phyloP scores from a whole-genome alignment of 2,797 vertebrate genomes.

The Characodon lateralis region DNA sequence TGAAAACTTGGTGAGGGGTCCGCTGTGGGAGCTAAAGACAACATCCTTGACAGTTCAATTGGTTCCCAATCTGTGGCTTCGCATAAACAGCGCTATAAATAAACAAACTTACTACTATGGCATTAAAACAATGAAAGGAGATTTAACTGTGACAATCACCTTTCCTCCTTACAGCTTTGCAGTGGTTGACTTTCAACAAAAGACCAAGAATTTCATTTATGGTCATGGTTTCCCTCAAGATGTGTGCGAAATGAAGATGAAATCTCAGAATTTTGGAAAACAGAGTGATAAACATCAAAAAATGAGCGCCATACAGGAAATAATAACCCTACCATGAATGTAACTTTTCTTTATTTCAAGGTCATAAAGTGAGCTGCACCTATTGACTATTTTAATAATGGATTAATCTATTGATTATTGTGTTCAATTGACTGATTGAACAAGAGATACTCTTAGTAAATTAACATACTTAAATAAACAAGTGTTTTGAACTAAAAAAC shows the following conservation, averaged over 20 bases:
- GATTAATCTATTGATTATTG: too few species aligned
- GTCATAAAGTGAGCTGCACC: not conserved
- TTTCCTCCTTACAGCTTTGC: not conserved
- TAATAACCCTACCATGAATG: not conserved
- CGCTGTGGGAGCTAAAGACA: slow-evolving; percentile 21
- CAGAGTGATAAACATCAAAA: not conserved
- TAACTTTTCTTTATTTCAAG: not conserved
- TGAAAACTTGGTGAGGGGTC: slow-evolving; percentile 13
- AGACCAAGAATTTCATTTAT: not conserved
- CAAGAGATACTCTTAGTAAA: too few species aligned
- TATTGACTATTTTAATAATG: too few species aligned
- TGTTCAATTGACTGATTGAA: too few species aligned
- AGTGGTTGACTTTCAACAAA: not conserved
- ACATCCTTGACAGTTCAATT: slow-evolving; percentile 41
- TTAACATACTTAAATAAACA: too few species aligned
- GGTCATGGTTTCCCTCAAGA: not conserved
- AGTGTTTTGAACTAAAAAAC: too few species aligned
- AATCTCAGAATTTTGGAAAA: not conserved
- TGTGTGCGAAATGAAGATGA: not conserved
- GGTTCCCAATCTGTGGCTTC: slow-evolving; percentile 21
- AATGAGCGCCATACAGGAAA: not conserved
- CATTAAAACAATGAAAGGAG: not conserved
- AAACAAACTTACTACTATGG: not conserved
- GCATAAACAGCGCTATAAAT: not conserved
- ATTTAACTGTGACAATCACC: slow-evolving; percentile 2